Evolutionary conservation across 2,888 invertebrate genomes (phyloP), one percentile per base, ranked within the genome.

Genomic region (Micoletzkya japonica): DNA sequence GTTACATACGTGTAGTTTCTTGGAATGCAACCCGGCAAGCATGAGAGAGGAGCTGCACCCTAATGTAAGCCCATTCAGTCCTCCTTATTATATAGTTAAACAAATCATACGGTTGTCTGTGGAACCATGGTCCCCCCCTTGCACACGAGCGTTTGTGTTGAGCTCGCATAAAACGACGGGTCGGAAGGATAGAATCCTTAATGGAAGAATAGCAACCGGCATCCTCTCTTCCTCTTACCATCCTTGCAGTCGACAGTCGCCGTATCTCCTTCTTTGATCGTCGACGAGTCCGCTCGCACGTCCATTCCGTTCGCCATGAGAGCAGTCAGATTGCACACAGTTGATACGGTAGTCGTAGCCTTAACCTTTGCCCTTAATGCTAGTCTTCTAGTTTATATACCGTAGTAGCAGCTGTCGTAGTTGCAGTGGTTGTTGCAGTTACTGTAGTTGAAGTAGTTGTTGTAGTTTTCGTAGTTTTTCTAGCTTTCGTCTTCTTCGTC

Each of bases 81-180:
- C n/a, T n/a, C n/a, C n/a, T n/a, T n/a, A n/a, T n/a, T n/a, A n/a
- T n/a, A n/a, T n/a, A n/a, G n/a, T n/a, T n/a, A n/a, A n/a, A n/a
- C n/a, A n/a, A n/a, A n/a, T n/a, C n/a, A n/a, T n/a, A n/a, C n/a
- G n/a, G n/a, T n/a, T n/a, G n/a, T n/a, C n/a, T n/a, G n/a, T n/a
- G n/a, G n/a, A n/a, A 61, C 30, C 30, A 39, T 20, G 7, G 30
- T 61, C 30, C 61, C 61, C 49, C 30, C 44, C 39, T 34, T 49
- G 49, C 61, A 61, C n/a, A 28, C 30, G n/a, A 61, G 28, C n/a
- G 61, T 61, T 34, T 61, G 61, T n/a, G 20, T 32, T 4, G 39
- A 30, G 4, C n/a, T 39, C 30, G 17, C 3, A 24, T 28, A 61
- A 30, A 61, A 44, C 1, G 61, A n/a, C 4, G 44, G 39, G 32